Percentiles rank a stretch among this genome's conserved stretches.
Conservation (phyloP, 2,888 invertebrate genomes). For the Notocelia uddmanniana region DNA sequence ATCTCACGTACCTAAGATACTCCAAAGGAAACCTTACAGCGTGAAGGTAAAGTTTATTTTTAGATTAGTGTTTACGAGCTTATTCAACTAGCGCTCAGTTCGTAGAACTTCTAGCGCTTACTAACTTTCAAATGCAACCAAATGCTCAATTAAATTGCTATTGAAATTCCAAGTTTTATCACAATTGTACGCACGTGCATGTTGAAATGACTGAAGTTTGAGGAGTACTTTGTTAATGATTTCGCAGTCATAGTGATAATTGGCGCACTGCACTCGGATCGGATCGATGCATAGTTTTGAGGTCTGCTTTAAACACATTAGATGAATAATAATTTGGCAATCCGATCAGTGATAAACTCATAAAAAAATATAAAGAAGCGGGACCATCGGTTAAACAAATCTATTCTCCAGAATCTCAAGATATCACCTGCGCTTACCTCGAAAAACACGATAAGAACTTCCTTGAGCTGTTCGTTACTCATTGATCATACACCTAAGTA, state of each 20-base stretch:
- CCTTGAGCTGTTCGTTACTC: too few relatives aligned
- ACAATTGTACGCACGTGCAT: not conserved
- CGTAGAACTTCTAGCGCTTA: constrained; percentile 24
- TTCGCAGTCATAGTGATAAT: not conserved
- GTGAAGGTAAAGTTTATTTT: not conserved
- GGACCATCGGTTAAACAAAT: too few relatives aligned
- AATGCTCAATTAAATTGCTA: constrained; percentile 25
- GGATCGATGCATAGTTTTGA: too few relatives aligned
- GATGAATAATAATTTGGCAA: too few relatives aligned
- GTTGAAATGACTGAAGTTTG: constrained; percentile 3
- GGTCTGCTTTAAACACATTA: too few relatives aligned
- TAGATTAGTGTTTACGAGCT: not conserved
- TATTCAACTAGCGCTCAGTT: not conserved
- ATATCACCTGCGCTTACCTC: too few relatives aligned
- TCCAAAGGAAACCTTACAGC: not conserved
- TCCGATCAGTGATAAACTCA: too few relatives aligned
- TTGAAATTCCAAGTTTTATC: constrained; percentile 17
- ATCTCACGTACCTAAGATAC: not conserved
- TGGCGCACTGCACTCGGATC: not conserved
- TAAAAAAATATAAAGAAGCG: too few relatives aligned
- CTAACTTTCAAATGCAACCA: constrained; percentile 21
- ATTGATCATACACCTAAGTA: too few relatives aligned
- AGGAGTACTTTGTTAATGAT: not conserved
- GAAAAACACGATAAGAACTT: too few relatives aligned
- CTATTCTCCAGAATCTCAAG: too few relatives aligned